Base-by-base conservation (phyloP, 1,140 invertebrate genomes). In the Camponotus floridanus region DNA sequence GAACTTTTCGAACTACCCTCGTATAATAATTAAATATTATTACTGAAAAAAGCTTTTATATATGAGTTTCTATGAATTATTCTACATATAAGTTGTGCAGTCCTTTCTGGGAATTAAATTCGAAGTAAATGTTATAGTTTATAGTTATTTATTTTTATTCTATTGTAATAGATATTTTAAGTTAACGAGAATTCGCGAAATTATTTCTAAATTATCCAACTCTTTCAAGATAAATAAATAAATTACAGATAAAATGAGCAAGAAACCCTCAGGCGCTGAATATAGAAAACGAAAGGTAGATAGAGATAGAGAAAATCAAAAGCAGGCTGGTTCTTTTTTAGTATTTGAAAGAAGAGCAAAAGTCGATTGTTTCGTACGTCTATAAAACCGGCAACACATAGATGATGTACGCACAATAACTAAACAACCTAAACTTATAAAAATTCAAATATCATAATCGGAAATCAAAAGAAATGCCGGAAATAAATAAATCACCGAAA, bases 131-230 rank as follows among this genome's bases (percentile, higher is more conserved):
- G n/a, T 59, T n/a, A n/a, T n/a, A n/a, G n/a, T n/a, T n/a, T n/a
- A n/a, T n/a, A n/a, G n/a, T 9, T 59, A 6, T 21, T 59, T 59
- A 21, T 55, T 13, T 18, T 2, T 13, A 9, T 59, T 59, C 7
- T 59, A 59, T 59, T 59, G 57, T 59, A 59, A 59, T 21, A 59
- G 57, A 59, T 59, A 59, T n/a, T 59, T 59, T 59, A n/a, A 59
- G 57, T 59, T 59, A 59, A 59, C 36, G 57, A 59, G 21, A 59
- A 59, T 59, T 59, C 8, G 57, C 21, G n/a, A 59, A 21, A 59
- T 59, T 59, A 55, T 55, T 13, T 55, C 51, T 55, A 13, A 55
- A 55, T 59, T 59, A 26, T 9, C 18, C n/a, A n/a, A 59, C n/a
- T 6, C n/a, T n/a, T 59, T 59, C 57, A 59, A 59, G 7, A 59